Conservation (phyloP, 2,113 vertebrate species). For the Paradoxurus hermaphroditus region DNA sequence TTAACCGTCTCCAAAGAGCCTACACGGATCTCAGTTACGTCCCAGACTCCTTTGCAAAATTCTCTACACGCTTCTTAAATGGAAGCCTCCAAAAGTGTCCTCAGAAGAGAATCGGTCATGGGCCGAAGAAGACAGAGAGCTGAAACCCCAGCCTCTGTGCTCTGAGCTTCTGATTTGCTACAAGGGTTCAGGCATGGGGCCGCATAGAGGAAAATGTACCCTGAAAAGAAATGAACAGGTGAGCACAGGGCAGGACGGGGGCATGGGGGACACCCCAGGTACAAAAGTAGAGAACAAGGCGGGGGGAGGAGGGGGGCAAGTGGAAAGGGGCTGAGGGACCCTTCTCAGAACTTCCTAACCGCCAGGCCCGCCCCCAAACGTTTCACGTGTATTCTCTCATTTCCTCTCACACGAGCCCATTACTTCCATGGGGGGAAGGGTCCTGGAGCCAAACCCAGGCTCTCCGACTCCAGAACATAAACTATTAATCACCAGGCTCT, state of each 20-base stretch:
- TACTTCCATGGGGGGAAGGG: neutral
- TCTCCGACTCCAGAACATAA: neutral
- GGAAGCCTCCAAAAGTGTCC: neutral
- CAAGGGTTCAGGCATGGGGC: neutral
- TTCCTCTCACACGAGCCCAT: neutral
- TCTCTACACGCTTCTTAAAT: neutral
- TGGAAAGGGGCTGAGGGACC: neutral
- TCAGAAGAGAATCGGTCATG: neutral
- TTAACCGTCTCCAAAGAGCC: neutral
- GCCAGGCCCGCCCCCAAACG: neutral
- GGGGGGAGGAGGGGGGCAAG: neutral
- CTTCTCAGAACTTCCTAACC: neutral
- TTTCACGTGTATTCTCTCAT: neutral
- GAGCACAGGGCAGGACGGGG: accelerated
- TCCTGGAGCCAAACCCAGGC: neutral
- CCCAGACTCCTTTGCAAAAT: neutral
- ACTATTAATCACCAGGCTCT: neutral
- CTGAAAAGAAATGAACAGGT: neutral
- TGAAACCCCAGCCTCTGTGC: neutral
- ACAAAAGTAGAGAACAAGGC: neutral
- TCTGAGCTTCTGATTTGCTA: neutral
- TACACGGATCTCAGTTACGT: neutral
- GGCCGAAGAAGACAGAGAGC: neutral
- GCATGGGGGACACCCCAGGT: neutral
- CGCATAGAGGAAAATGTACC: neutral